Evolutionary conservation across 37 sponge, comb jelly and placozoan species (phyloP), one percentile per base, ranked within the genome.

Genomic region (Spongilla lacustris): DNA sequence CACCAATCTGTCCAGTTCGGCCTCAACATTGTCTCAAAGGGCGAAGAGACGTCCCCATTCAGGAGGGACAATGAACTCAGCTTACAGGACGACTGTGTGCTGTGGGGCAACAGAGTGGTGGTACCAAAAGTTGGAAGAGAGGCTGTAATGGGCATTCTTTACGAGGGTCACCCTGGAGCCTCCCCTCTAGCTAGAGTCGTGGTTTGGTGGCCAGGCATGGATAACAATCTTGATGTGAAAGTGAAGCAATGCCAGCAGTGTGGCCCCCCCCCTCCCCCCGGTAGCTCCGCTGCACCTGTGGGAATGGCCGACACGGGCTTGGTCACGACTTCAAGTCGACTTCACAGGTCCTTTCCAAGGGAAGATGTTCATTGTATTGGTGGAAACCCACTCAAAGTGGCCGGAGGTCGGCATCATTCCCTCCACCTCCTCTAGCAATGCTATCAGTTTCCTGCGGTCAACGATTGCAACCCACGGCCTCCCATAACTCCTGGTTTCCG

Each of bases 371-470:
- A 74, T 87, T 19, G 33, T 80, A 14, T 5, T 89, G 5, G 66
- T 89, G 2, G 84, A 83, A 48, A 83, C 78, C 13, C 83, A 82
- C 30, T 77, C 89, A 3, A 88, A 88, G 35, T 88, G 83, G 89
- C 66, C 82, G 1, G 89, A 88, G 36, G 78, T 35, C 9, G 36
- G 37, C 14, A 30, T 8, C 14, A 50, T 69, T 21, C 26, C 35
- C 8, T 46, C 69, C 29, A 31, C 74, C 21, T 46, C 84, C 34
- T 29, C 84, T 46, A 41, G 4, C 6, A 25, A 34, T 24, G 31
- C 36, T 9, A 69, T 33, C 24, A 19, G 69, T 69, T 11, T 32
- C 24, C 82, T 81, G 41, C 11, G 71, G 9, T 11, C 4, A 12
- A n/a, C 33, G 19, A 69, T 81, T 68, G 82, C 82, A 32, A 14